phyloP scores from a whole-genome alignment of 2,888 invertebrate genomes.

The Panopea generosa region DNA sequence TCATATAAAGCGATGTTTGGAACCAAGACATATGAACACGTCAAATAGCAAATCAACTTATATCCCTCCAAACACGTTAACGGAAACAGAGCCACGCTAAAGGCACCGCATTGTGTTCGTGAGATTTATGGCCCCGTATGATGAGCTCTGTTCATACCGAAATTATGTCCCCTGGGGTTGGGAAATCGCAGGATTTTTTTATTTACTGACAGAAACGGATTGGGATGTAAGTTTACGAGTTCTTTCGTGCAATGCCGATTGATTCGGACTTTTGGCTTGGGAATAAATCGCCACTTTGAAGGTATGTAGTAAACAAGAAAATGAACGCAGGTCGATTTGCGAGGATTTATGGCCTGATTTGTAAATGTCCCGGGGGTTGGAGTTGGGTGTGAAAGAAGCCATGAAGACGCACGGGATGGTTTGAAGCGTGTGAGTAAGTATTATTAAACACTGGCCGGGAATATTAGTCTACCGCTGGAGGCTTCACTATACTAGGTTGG shows the following conservation, averaged over 20 bases:
- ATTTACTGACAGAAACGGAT: conserved; percentile 53
- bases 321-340: neutral
- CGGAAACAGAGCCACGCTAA: conserved; percentile 44
- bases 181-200: conserved; percentile 44
- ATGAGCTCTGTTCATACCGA: conserved; percentile 32
- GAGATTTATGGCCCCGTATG: conserved; percentile 58
- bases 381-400: conserved; percentile 27
- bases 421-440: conserved; percentile 18
- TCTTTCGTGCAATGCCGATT: conserved; percentile 26
- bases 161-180: conserved; percentile 39
- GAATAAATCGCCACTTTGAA: conserved; percentile 1
- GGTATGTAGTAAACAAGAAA: neutral
- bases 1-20: conserved; percentile 38
- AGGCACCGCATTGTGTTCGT: conserved; percentile 37
- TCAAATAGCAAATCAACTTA: conserved; percentile 58
- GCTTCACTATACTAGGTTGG: no score
- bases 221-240: conserved; percentile 47
- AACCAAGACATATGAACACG: conserved; percentile 56
- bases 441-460: conserved; percentile 34
- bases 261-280: conserved; percentile 24
- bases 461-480: conserved; percentile 10
- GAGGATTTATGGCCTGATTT: conserved; percentile 6
- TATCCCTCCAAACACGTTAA: conserved; percentile 40
- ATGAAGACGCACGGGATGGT: conserved; percentile 29
- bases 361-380: conserved; percentile 7